phyloP scores from a whole-genome alignment of 2,797 vertebrate genomes.

The Graptemys geographica region DNA sequence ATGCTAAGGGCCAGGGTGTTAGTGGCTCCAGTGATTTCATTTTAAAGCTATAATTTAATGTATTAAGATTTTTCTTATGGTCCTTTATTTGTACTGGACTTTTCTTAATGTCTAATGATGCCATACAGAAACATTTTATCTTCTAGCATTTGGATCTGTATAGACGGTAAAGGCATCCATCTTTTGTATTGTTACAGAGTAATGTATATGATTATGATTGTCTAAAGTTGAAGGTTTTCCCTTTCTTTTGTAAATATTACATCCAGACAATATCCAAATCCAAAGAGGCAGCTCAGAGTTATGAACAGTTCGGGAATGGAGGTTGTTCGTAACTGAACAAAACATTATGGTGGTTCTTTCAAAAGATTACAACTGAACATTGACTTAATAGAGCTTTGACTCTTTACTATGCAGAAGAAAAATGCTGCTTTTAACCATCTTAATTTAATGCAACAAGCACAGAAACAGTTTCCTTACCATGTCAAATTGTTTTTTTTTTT shows the following conservation, averaged over 20 bases:
- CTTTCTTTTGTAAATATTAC: neutral
- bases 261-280: neutral
- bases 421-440: no score
- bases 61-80: neutral
- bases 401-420: no score
- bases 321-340: no score
- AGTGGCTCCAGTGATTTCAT: neutral
- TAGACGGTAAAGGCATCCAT: neutral
- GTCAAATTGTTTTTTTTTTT: no score
- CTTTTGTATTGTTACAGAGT: neutral
- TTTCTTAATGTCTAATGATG: neutral
- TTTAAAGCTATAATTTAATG: neutral
- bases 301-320: no score
- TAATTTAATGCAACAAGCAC: no score
- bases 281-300: neutral
- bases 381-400: no score
- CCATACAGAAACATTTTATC: neutral
- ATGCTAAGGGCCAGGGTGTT: no score
- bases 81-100: neutral
- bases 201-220: neutral
- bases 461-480: no score
- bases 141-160: neutral
- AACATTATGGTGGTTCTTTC: no score
- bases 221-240: no score
- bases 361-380: no score